Evolutionary conservation across 2,797 vertebrate genomes (phyloP).

Genomic region (Zonotrichia albicollis): DNA sequence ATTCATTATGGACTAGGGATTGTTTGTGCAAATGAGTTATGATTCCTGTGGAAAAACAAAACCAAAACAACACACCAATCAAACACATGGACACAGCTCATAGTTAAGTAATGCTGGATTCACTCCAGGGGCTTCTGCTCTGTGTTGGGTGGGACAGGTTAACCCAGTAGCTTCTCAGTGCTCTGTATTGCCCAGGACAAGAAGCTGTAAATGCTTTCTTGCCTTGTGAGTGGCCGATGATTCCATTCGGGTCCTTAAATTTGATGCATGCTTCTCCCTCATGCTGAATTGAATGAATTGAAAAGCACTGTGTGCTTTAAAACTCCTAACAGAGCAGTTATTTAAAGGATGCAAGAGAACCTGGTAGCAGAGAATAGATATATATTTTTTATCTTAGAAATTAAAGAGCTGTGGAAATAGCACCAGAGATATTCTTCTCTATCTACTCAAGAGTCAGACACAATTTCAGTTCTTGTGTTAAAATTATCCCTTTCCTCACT

Average conservation of each 20-base stretch:
- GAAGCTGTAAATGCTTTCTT: not conserved
- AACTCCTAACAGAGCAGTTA: not conserved
- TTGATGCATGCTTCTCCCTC: not conserved
- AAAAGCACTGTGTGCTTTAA: not conserved
- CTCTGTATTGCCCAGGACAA: not conserved
- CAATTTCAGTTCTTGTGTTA: not conserved
- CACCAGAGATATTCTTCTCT: not conserved
- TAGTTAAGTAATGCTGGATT: slow-evolving; percentile 7
- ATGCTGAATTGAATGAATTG: not conserved
- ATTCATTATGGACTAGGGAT: not conserved
- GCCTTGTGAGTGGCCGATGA: not conserved
- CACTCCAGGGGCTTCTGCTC: not conserved
- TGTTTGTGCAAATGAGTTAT: slow-evolving; percentile 35
- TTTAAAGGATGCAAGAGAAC: not conserved
- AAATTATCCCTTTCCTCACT: not conserved
- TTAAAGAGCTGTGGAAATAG: not conserved
- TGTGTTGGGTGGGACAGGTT: not conserved
- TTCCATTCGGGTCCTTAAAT: not conserved
- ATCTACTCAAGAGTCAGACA: not conserved
- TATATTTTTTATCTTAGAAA: not conserved
- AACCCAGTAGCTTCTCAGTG: not conserved
- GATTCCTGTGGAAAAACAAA: slow-evolving; percentile 19
- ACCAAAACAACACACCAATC: not conserved
- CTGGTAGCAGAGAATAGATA: not conserved
- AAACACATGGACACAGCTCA: not conserved